phyloP scores from a whole-genome alignment of 1,140 invertebrate genomes.

The Rhopalosiphum padi region DNA sequence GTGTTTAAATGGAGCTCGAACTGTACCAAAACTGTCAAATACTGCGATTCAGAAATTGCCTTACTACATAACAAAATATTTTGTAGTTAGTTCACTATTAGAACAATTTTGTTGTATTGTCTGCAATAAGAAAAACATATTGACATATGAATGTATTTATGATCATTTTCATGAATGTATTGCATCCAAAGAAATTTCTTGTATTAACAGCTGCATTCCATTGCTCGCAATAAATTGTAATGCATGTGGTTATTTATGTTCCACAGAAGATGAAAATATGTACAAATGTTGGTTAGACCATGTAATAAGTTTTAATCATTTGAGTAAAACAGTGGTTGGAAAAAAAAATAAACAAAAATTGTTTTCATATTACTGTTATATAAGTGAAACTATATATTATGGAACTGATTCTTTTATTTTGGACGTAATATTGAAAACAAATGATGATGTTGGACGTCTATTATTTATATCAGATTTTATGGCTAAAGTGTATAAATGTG shows the following conservation, averaged over 20 bases:
- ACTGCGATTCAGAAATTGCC: background rate
- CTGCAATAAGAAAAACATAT: background rate
- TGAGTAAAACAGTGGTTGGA: background rate
- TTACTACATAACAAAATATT: background rate
- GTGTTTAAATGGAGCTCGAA: background rate
- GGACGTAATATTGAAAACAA: background rate
- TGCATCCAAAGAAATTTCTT: constrained; percentile 12
- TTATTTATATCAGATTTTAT: background rate
- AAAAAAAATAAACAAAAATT: background rate
- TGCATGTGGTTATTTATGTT: background rate
- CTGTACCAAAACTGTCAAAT: background rate
- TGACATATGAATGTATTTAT: background rate
- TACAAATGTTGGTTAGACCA: background rate
- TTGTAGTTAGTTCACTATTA: background rate
- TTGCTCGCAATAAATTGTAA: background rate
- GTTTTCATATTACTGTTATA: constrained; percentile 8
- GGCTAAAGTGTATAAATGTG: background rate
- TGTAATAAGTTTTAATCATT: constrained; percentile 1
- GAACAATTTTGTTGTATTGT: background rate
- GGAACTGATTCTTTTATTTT: background rate
- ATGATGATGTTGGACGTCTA: background rate
- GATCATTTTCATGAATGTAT: background rate
- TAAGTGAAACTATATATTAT: background rate
- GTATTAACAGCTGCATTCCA: no score
- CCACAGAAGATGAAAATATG: background rate